Base-by-base conservation (phyloP, 2,888 invertebrate genomes). In the Melinopterus prodromus region DNA sequence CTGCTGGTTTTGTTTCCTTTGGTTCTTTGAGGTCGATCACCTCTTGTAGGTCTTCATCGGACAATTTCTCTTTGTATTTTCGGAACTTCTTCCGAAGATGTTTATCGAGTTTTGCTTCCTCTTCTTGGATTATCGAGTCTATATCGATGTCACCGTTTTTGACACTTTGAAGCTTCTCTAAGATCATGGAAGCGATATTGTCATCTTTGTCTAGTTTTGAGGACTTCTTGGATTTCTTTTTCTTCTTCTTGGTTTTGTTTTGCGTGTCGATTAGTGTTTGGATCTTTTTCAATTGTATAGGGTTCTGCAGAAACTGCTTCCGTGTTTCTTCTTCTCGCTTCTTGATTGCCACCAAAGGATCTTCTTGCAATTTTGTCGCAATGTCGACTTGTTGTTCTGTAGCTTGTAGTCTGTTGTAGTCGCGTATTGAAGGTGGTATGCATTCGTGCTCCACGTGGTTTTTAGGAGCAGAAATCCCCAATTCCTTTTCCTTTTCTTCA, bases 241-340 rank as follows among this genome's bases (percentile, higher is more conserved):
- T 90, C 84, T 89, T 90, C 84, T 90, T 92, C 86, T 90, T 92
- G 85, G 92, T 92, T 71, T 85, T 86, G 82, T 90, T 88, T 86
- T 91, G 91, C 76, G 90, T 91, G 86, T 93, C 91, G 81, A 98
- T 92, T 85, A 97, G 91, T 86, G 96, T 93, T 84, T 97, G 94
- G 0, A 99, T 90, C 86, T 95, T 94, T 83, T 97, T 97, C 84
- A 99, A 90, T 88, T 97, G 97, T 0, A 98, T 93, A 0, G 98
- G 98, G 91, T 99, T 99, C 85, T 97, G 96, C 4, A 99, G 88
- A 69, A 99, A 90, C 80, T 96, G 95, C 80, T 94, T 93, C 70
- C 96, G 91, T 0, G 96, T 95, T 86, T 98, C 98, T 87, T 97
- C 94, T 90, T 98, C 98, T 79, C 95, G 93, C 86, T 97, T 96